Percentiles rank a stretch among this genome's conserved stretches.
Conservation (phyloP, 2,113 vertebrate species). For the Alexandromys fortis region DNA sequence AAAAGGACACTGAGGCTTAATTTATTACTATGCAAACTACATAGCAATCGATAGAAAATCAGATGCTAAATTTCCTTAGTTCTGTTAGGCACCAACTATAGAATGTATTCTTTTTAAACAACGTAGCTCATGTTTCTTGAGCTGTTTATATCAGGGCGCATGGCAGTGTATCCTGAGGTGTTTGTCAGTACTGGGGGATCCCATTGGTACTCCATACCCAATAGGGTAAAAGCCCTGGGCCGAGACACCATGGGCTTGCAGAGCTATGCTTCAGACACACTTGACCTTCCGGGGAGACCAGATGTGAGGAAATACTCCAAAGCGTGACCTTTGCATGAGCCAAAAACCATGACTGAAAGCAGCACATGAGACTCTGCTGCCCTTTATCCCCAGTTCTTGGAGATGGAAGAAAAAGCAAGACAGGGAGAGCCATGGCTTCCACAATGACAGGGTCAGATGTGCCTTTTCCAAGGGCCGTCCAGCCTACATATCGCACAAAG, state of each 20-base stretch:
- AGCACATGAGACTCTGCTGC: background rate
- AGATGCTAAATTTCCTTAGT: slow-evolving; percentile 25
- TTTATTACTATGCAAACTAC: background rate
- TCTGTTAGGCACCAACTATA: background rate
- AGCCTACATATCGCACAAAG: background rate
- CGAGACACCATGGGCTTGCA: background rate
- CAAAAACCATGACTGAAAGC: background rate
- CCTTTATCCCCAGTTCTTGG: background rate
- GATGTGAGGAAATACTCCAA: background rate
- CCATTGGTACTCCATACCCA: accelerated
- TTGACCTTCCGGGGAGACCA: background rate
- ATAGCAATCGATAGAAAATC: background rate
- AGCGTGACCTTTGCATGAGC: background rate
- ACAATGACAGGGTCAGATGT: background rate
- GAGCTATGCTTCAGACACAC: background rate
- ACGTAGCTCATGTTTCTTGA: background rate
- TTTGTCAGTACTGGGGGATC: background rate
- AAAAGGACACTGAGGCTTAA: background rate
- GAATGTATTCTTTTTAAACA: background rate
- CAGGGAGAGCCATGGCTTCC: background rate
- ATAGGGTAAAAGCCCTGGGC: accelerated
- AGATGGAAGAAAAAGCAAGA: background rate
- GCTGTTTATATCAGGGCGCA: background rate
- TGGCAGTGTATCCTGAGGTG: background rate
- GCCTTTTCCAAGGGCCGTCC: background rate